Conservation (phyloP, 2,888 invertebrate genomes). For the Nesidiocoris tenuis region DNA sequence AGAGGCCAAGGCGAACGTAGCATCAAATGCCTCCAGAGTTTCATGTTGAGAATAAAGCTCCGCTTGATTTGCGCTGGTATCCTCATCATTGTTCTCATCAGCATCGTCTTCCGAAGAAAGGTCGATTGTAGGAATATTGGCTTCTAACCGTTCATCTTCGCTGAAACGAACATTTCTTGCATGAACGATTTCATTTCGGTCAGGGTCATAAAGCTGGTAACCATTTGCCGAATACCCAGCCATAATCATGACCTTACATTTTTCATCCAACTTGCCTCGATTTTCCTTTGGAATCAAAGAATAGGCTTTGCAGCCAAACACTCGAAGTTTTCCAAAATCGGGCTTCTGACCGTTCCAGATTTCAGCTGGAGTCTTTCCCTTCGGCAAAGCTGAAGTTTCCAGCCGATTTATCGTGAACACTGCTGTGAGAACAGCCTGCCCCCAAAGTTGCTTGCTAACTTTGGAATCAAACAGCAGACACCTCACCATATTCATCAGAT, state of each 20-base stretch:
- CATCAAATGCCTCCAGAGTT: background rate
- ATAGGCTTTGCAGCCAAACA: constrained; percentile 51
- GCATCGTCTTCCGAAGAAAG: background rate
- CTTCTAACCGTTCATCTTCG: background rate
- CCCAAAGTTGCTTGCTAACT: constrained; percentile 51
- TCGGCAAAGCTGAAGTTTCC: constrained; percentile 42
- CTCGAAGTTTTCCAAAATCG: constrained; percentile 51
- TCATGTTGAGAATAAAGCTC: background rate
- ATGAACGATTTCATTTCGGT: constrained; percentile 9
- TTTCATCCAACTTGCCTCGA: constrained; percentile 37
- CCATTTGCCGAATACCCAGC: constrained; percentile 34
- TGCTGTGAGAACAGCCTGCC: constrained; percentile 52
- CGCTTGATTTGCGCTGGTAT: background rate
- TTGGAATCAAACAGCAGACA: constrained; percentile 51
- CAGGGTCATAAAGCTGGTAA: constrained; percentile 21
- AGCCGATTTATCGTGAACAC: constrained; percentile 51
- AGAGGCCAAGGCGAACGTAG: too few species aligned
- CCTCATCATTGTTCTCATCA: constrained; percentile 9
- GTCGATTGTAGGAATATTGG: too few species aligned
- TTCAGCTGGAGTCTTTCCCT: constrained; percentile 25
- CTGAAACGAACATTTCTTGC: constrained; percentile 17
- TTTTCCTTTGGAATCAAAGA: constrained; percentile 40
- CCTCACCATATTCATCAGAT: constrained; percentile 50
- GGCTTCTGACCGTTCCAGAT: constrained; percentile 51
- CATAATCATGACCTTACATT: background rate